Base-by-base conservation (phyloP, 1,140 invertebrate genomes). In the Mamestra configurata region DNA sequence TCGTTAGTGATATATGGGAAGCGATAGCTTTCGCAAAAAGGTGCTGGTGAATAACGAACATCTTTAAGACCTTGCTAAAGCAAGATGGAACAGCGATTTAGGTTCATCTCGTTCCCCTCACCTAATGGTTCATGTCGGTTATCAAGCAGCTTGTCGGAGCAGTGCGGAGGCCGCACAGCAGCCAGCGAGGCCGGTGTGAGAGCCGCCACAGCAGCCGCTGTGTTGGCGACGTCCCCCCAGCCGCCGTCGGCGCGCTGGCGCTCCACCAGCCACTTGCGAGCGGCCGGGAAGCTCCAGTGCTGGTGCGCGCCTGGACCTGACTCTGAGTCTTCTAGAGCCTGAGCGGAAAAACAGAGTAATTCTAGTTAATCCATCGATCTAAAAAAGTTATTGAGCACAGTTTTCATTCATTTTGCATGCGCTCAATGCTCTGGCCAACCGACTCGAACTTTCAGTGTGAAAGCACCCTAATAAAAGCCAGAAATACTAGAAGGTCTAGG, bases 241-340 rank as follows among this genome's bases (percentile, higher is more conserved):
- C 97, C 97, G 6, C 98, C 98, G 85, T 98, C 97, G 0, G 96
- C 90, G 24, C 96, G 95, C 92, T 98, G 98, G 18, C 97, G 96
- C 73, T 96, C 96, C n/a, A 97, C 94, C 7, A 98, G 95, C 96
- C 97, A 98, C 15, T 96, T 93, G 5, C 97, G 95, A 1, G 97
- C 97, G 0, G 97, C 96, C 0, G 97, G 97, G 55, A 96, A 96
- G 85, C 98, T 98, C 97, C 97, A 98, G 81, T 95, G 94, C 79
- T 94, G 93, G 95, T 96, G 66, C 87, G 95, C 73, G 90, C 96
- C 24, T 91, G 95, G 89, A 96, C 97, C 85, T 93, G 96, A 87
- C 75, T 97, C 97, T 0, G 96, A 95, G 81, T 97, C 97, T 91
- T 97, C 96, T 2, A 98, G 90, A 0, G 97, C 97, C 96, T 97